phyloP scores from a whole-genome alignment of 2,113 vertebrate species.

The Charina bottae region DNA sequence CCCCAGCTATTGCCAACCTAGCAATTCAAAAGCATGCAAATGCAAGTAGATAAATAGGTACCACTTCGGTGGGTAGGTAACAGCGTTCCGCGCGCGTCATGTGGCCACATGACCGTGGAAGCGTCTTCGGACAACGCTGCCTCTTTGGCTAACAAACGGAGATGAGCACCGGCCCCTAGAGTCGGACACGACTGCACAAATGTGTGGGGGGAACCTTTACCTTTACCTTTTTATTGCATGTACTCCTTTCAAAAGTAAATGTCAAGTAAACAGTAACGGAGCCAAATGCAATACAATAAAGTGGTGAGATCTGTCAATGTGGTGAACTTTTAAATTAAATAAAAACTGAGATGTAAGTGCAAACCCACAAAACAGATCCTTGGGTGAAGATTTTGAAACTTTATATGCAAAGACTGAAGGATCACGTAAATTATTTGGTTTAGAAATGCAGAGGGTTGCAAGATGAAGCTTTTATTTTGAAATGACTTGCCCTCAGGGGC shows the following conservation, averaged over 20 bases:
- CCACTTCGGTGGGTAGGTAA: too few relatives aligned
- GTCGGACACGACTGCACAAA: too few relatives aligned
- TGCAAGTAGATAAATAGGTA: too few relatives aligned
- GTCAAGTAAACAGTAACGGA: background rate
- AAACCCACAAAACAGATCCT: background rate
- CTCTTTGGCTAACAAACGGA: too few relatives aligned
- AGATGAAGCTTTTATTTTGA: background rate
- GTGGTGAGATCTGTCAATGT: background rate
- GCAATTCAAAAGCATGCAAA: too few relatives aligned
- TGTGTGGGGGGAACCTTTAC: too few relatives aligned
- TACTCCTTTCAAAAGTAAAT: background rate
- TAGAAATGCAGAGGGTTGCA: background rate
- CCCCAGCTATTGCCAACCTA: too few relatives aligned
- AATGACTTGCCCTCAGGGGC: background rate
- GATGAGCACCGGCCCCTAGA: too few relatives aligned
- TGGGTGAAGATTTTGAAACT: background rate
- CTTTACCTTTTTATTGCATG: too few relatives aligned
- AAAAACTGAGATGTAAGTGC: background rate
- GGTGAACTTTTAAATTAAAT: background rate
- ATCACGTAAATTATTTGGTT: background rate
- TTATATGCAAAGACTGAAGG: background rate
- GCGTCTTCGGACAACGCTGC: too few relatives aligned
- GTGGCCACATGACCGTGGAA: too few relatives aligned
- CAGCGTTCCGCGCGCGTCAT: too few relatives aligned
- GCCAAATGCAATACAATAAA: background rate